Percentiles rank a stretch among this genome's conserved stretches.
These are phyloP conservation scores for Ailuropoda melanoleuca DNA, from an alignment of 2,113 vertebrate genomes.

Conservation along the genomic window DNA sequence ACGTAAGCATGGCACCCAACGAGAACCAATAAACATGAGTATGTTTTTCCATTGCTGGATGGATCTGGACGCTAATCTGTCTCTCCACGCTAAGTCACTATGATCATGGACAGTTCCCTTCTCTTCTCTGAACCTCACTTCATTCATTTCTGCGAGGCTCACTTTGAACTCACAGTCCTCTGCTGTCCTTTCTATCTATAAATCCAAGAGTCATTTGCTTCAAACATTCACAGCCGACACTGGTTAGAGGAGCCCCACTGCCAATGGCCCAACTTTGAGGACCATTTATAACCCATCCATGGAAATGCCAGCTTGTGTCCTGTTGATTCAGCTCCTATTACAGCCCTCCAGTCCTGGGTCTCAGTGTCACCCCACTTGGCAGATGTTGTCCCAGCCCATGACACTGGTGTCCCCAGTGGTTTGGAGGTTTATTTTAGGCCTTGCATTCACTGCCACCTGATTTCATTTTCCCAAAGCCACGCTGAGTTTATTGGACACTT, in stretches of 20 bases:
- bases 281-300: background rate
- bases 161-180: background rate
- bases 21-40: background rate
- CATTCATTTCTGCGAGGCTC: background rate
- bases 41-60: too few species aligned
- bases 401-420: rapidly evolving
- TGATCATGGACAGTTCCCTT: background rate
- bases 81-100: background rate
- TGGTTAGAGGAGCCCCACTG: background rate
- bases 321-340: too few species aligned
- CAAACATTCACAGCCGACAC: background rate
- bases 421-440: background rate
- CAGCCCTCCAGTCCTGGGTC: background rate
- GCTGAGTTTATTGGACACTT: too few species aligned
- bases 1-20: rapidly evolving
- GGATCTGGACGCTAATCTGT: background rate
- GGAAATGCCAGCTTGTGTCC: background rate
- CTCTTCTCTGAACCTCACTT: background rate
- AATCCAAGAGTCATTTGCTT: background rate
- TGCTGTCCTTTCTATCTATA: background rate
- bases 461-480: too few species aligned
- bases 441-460: background rate
- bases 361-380: too few species aligned
- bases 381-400: too few species aligned
- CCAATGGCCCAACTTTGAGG: background rate